These are phyloP conservation scores for Glyptemys insculpta DNA, from an alignment of 2,797 vertebrate species.

Conservation along the genomic window DNA sequence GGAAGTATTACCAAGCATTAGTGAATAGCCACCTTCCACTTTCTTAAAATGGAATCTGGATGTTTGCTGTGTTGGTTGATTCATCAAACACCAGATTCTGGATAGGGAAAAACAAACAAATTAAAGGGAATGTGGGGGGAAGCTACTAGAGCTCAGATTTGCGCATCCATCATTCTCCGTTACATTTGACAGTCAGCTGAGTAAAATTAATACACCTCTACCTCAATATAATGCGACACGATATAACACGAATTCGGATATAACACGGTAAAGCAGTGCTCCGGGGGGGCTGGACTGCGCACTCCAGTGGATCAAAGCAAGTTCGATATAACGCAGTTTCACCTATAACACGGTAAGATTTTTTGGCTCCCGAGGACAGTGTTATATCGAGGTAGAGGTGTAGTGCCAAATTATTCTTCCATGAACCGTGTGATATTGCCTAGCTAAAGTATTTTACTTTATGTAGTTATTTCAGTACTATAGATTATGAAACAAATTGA, in stretches of 20 bases:
- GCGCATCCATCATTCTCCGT: constrained; percentile 51
- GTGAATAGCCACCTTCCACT: background rate
- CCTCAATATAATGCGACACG: no score
- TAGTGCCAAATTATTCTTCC: constrained; percentile 64
- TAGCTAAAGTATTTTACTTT: constrained; percentile 69
- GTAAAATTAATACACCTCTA: constrained; percentile 60
- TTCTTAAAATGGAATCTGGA: constrained; percentile 42
- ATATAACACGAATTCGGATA: no score
- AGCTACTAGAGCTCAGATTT: constrained; percentile 36
- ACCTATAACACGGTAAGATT: no score
- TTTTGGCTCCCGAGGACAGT: no score
- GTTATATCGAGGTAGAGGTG: no score
- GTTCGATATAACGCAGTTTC: no score
- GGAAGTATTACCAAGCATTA: background rate
- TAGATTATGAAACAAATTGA: constrained; percentile 75
- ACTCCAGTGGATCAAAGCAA: no score
- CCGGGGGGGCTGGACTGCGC: no score
- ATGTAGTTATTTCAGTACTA: constrained; percentile 51
- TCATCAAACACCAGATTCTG: constrained; percentile 47
- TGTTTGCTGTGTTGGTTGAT: constrained; percentile 41
- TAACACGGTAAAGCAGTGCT: no score
- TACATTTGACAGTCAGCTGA: constrained; percentile 66
- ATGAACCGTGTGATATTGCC: constrained; percentile 3
- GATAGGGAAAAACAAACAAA: background rate
- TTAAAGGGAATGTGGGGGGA: constrained; percentile 26